Evolutionary conservation across 2,113 vertebrate genomes (phyloP).

Genomic region (Amazona vittata): DNA sequence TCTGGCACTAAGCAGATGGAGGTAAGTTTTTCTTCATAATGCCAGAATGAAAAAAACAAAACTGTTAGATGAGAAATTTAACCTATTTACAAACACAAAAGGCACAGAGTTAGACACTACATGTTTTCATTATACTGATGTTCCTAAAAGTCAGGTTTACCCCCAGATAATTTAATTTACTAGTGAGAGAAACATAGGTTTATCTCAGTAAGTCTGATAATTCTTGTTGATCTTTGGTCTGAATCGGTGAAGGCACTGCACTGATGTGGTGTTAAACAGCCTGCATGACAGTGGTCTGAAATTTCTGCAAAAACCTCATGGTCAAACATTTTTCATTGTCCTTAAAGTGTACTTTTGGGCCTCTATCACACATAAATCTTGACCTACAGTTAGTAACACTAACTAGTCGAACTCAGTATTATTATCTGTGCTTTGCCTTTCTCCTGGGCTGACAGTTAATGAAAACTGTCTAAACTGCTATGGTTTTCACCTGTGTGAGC

Average conservation of each 20-base stretch:
- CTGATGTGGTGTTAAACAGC: neutral
- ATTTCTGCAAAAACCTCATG: neutral
- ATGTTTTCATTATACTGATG: neutral
- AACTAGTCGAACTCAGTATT: neutral
- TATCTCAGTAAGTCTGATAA: neutral
- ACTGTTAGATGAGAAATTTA: neutral
- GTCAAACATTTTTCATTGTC: neutral
- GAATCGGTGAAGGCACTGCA: neutral
- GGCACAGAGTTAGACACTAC: fast-evolving
- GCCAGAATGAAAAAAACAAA: neutral
- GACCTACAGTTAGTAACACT: neutral
- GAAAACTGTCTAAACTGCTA: neutral
- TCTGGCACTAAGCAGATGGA: neutral
- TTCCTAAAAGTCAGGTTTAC: neutral
- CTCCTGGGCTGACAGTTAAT: neutral
- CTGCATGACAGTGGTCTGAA: neutral
- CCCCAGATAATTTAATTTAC: neutral
- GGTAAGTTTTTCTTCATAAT: slow-evolving; percentile 15
- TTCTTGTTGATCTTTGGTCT: neutral
- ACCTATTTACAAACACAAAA: neutral
- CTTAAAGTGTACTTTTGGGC: neutral
- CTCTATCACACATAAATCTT: neutral
- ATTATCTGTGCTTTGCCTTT: neutral
- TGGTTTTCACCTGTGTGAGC: neutral
- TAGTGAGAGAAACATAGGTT: neutral